Percentiles rank a stretch among this genome's conserved stretches.
These are phyloP conservation scores for Spodoptera exigua DNA, from an alignment of 2,888 invertebrate genomes.

Conservation along the genomic window DNA sequence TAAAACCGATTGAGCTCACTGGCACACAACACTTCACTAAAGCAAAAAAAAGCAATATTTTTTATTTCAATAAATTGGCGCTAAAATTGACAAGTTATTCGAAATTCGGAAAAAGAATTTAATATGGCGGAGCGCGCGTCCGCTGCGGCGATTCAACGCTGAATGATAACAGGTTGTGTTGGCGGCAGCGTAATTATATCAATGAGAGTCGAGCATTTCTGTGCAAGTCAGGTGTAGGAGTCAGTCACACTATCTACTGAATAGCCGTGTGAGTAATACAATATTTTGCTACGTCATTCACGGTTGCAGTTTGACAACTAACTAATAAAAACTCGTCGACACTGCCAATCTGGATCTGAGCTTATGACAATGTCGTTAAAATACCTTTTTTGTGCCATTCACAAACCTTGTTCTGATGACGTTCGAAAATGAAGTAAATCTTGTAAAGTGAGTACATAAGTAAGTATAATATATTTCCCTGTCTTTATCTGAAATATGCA, in stretches of 20 bases:
- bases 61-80: slow-evolving; percentile 31
- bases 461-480: too few species aligned
- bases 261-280: slow-evolving; percentile 41
- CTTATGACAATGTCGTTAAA: too few species aligned
- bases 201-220: slow-evolving; percentile 47
- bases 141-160: slow-evolving; percentile 65
- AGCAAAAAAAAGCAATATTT: slow-evolving; percentile 7
- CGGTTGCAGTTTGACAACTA: slow-evolving; percentile 34
- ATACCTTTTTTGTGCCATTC: slow-evolving; percentile 19
- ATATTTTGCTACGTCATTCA: slow-evolving; percentile 49
- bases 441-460: background rate
- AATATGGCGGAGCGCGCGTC: slow-evolving; percentile 65
- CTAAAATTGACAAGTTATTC: slow-evolving; percentile 36
- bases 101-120: slow-evolving; percentile 52
- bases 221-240: slow-evolving; percentile 57
- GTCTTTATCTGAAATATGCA: too few species aligned
- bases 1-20: slow-evolving; percentile 39
- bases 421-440: slow-evolving; percentile 5
- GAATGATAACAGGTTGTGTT: slow-evolving; percentile 74
- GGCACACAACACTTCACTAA: slow-evolving; percentile 47
- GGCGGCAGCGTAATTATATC: slow-evolving; percentile 64
- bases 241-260: slow-evolving; percentile 51
- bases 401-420: slow-evolving; percentile 9
- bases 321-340: slow-evolving; percentile 9
- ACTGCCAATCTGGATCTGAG: slow-evolving; percentile 24